These are phyloP conservation scores for Eulithis testata DNA, from an alignment of 2,888 invertebrate species.

Conservation along the genomic window DNA sequence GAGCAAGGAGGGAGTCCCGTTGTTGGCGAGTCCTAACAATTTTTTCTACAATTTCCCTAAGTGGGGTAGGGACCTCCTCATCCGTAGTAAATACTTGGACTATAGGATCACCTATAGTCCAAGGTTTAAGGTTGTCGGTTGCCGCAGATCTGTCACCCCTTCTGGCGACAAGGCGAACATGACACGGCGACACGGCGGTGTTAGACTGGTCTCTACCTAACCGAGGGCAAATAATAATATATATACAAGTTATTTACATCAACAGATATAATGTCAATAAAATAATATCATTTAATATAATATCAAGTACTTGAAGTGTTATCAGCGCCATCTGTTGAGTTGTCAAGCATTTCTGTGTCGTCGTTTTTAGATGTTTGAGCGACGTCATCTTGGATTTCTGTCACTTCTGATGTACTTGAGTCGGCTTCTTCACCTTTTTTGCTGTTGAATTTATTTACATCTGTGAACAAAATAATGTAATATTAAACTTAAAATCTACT, in stretches of 20 bases:
- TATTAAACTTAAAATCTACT: too few species aligned
- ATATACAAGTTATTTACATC: not conserved
- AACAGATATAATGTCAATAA: conserved; percentile 26
- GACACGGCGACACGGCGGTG: too few species aligned
- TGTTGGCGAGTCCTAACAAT: too few species aligned
- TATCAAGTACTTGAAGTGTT: conserved; percentile 31
- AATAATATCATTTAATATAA: conserved; percentile 30
- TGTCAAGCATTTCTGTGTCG: conserved; percentile 18
- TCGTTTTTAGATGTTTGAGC: conserved; percentile 15
- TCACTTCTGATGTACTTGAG: conserved; percentile 63
- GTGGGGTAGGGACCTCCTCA: too few species aligned
- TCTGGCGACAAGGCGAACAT: too few species aligned
- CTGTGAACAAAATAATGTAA: conserved; percentile 63
- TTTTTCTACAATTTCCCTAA: too few species aligned
- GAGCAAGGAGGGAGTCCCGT: too few species aligned
- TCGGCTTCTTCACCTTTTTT: conserved; percentile 74
- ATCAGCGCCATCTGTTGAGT: conserved; percentile 17
- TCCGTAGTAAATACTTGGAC: too few species aligned
- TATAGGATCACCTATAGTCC: too few species aligned
- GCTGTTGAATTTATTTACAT: conserved; percentile 88
- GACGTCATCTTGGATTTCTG: conserved; percentile 37
- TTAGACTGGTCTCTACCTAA: too few species aligned
- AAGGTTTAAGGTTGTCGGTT: too few species aligned
- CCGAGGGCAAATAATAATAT: conserved; percentile 21
- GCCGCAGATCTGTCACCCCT: too few species aligned